Conservation (phyloP, 2,888 invertebrate genomes). For the Abrostola triplasia region DNA sequence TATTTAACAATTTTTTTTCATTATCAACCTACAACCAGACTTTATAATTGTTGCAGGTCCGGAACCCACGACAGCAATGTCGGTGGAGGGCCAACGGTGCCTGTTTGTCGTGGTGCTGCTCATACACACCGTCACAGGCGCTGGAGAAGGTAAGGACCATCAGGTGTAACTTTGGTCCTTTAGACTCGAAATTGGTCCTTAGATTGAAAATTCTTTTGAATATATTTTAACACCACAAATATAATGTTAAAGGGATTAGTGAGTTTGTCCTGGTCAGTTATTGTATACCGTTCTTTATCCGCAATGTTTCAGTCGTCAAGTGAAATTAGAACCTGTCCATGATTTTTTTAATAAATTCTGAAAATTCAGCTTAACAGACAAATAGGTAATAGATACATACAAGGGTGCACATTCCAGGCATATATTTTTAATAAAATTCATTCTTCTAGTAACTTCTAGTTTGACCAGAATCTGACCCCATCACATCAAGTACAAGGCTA, state of each 20-base stretch:
- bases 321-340: too few species aligned
- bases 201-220: background rate
- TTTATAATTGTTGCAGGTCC: constrained; percentile 62
- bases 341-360: too few species aligned
- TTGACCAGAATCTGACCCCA: too few species aligned
- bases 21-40: too few species aligned
- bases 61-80: constrained; percentile 73
- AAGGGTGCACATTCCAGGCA: too few species aligned
- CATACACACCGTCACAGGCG: constrained; percentile 80
- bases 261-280: background rate
- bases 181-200: background rate
- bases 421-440: too few species aligned
- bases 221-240: background rate
- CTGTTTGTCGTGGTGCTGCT: constrained; percentile 80
- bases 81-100: constrained; percentile 81
- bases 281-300: background rate
- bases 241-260: background rate
- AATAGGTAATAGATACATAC: too few species aligned
- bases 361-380: too few species aligned
- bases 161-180: background rate
- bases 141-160: constrained; percentile 76
- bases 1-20: background rate
- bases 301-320: too few species aligned
- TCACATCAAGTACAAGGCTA: too few species aligned
- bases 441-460: too few species aligned